These are phyloP conservation scores for Neolamprologus kungweensis DNA, from an alignment of 2,113 vertebrate species.

Conservation along the genomic window DNA sequence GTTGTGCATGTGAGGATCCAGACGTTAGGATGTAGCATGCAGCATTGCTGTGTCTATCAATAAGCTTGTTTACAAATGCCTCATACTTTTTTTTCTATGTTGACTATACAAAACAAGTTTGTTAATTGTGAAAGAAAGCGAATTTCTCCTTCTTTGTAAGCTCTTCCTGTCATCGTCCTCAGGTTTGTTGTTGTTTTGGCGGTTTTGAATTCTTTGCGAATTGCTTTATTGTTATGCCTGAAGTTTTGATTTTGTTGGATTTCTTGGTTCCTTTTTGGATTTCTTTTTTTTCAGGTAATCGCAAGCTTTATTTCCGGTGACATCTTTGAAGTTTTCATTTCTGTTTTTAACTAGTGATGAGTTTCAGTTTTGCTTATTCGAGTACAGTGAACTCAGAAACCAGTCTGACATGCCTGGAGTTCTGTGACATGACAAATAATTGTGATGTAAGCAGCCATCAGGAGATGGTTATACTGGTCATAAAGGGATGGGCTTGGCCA, in stretches of 20 bases:
- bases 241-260: not conserved
- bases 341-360: not conserved
- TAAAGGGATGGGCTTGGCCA: not conserved
- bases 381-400: not conserved
- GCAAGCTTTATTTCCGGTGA: not conserved
- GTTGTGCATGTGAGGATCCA: not conserved
- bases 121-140: not conserved
- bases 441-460: not conserved
- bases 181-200: not conserved
- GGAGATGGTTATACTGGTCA: not conserved
- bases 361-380: not conserved
- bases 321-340: not conserved
- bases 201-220: not conserved
- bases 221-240: not conserved
- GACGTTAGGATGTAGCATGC: not conserved
- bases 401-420: not conserved
- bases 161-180: not conserved
- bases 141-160: not conserved
- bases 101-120: not conserved
- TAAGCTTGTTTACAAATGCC: not conserved
- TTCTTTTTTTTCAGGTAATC: not conserved
- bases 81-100: not conserved
- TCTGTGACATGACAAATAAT: not conserved
- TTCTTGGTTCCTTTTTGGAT: not conserved
- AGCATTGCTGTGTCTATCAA: not conserved